Evolutionary conservation across 2,113 vertebrate species (phyloP), one percentile per base, ranked within the genome.

Genomic region (Cromileptes altivelis): DNA sequence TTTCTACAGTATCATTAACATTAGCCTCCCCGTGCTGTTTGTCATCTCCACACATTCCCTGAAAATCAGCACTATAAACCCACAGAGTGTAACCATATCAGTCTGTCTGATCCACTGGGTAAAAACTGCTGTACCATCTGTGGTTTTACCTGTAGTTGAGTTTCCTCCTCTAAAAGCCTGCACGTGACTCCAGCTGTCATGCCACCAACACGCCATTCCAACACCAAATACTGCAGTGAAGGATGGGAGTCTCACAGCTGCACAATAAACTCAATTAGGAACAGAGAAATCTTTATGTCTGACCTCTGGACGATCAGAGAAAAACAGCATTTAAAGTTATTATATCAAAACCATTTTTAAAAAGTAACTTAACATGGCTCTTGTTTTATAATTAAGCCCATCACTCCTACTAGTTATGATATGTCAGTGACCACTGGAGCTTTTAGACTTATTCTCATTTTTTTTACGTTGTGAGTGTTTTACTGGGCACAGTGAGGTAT

Each of bases 81-180:
- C 58, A 55, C 12, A 55, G 9, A 30, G 55, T 47, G n/a, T 13
- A 40, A 40, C 18, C 12, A 42, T 21, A 58, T 72, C 70, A 19
- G 55, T 25, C 53, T 23, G 69, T 12, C 53, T 72, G 37, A 15
- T 55, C 30, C 2, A 2, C 61, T 42, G 61, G 14, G 19, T 37
- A 37, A 37, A 37, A 13, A 45, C 21, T 7, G 2, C 52, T 30
- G 63, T 33, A 5, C 47, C 47, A 62, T 79, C 57, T 79, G 67
- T 30, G 30, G 30, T 1, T 30, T 30, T 30, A 30, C 30, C 9
- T 30, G 8, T 30, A 17, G 42, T 45, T 53, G n/a, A 45, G 47
- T 62, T 61, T 52, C 45, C 47, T 49, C 25, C 11, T 78, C 64
- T 58, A 40, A 61, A 60, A 61, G 33, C 33, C 33, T 37, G 56